Evolutionary conservation across 2,888 invertebrate genomes (phyloP).

Genomic region (Chesias legatella): DNA sequence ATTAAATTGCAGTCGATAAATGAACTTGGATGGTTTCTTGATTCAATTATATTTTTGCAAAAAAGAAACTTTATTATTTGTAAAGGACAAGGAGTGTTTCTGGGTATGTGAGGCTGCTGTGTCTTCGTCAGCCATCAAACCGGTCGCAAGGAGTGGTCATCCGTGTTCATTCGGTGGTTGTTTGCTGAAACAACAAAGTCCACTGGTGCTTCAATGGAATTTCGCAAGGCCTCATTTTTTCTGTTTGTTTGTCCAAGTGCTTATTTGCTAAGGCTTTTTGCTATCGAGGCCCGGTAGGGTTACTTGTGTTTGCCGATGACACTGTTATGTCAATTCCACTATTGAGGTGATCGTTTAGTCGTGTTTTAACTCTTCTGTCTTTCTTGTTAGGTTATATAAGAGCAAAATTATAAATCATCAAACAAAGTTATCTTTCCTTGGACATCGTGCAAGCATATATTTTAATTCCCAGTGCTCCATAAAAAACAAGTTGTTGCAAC

Average conservation of each 20-base stretch:
- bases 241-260: slow-evolving; percentile 53
- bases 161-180: slow-evolving; percentile 56
- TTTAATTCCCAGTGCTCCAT: slow-evolving; percentile 17
- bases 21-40: slow-evolving; percentile 37
- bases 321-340: slow-evolving; percentile 53
- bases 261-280: slow-evolving; percentile 64
- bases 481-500: slow-evolving; percentile 27
- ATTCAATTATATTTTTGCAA: slow-evolving; percentile 40
- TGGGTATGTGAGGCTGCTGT: slow-evolving; percentile 44
- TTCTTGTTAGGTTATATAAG: neutral
- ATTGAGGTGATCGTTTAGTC: slow-evolving; percentile 17
- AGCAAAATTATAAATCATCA: neutral
- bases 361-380: slow-evolving; percentile 14
- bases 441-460: slow-evolving; percentile 11
- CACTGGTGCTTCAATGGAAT: slow-evolving; percentile 62
- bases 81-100: slow-evolving; percentile 33
- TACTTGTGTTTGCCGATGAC: slow-evolving; percentile 59
- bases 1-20: slow-evolving; percentile 44
- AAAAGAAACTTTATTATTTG: slow-evolving; percentile 38
- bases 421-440: slow-evolving; percentile 8
- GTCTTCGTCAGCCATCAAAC: slow-evolving; percentile 57
- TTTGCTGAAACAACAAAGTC: slow-evolving; percentile 66
- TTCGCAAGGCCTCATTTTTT: slow-evolving; percentile 64
- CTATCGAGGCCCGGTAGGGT: slow-evolving; percentile 70
- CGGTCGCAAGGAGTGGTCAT: slow-evolving; percentile 61